Conservation (phyloP, 1,140 invertebrate genomes). For the Aphidius gifuensis region DNA sequence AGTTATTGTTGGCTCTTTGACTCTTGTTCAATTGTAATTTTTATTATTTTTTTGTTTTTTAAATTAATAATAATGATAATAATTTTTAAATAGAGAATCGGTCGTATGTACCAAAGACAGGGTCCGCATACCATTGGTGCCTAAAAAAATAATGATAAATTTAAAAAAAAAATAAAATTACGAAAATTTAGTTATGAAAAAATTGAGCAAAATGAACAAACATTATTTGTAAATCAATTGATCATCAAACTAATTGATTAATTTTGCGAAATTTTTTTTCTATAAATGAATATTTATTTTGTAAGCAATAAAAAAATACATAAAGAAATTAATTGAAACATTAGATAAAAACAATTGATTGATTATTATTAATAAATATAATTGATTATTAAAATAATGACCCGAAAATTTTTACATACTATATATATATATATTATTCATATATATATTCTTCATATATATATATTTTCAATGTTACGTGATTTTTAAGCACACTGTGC, state of each 20-base stretch:
- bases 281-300: constrained; percentile 7
- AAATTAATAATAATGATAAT: constrained; percentile 36
- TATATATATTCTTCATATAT: no score
- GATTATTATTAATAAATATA: constrained; percentile 38
- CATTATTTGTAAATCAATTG: not conserved
- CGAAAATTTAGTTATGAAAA: constrained; percentile 1
- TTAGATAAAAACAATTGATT: constrained; percentile 13
- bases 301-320: constrained; percentile 8
- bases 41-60: constrained; percentile 21
- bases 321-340: constrained; percentile 9
- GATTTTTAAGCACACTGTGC: constrained; percentile 49
- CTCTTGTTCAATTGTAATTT: constrained; percentile 6
- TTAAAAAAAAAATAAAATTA: constrained; percentile 29
- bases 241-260: not conserved
- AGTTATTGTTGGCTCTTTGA: no score
- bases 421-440: constrained; percentile 42
- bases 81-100: constrained; percentile 37
- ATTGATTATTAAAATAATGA: constrained; percentile 52
- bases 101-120: constrained; percentile 58
- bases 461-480: constrained; percentile 55
- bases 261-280: not conserved
- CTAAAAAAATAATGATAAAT: constrained; percentile 51
- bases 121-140: constrained; percentile 58
- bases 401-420: constrained; percentile 54
- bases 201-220: constrained; percentile 5